A percentile compares a stretch with the other conserved stretches of the same genome.
These are phyloP conservation scores for Cryptus armator DNA, from an alignment of 2,888 invertebrate species.

Conservation along the genomic window DNA sequence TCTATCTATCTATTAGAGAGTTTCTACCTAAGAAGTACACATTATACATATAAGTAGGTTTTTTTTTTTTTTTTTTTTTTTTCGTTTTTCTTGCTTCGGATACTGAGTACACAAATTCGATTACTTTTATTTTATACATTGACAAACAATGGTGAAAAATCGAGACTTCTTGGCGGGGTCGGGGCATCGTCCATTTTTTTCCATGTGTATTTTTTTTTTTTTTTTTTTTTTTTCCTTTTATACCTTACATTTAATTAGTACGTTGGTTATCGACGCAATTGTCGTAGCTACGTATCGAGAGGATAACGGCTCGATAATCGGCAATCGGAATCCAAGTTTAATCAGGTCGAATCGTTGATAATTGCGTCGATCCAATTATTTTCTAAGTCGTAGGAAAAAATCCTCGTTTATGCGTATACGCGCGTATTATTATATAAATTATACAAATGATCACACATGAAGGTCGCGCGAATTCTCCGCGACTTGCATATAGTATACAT, in stretches of 20 bases:
- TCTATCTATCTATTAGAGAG: conserved; percentile 79
- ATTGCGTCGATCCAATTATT: conserved; percentile 46
- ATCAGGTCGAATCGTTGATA: conserved; percentile 13
- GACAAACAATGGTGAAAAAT: conserved; percentile 66
- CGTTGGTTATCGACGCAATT: conserved; percentile 45
- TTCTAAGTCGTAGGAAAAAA: conserved; percentile 57
- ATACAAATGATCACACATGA: conserved; percentile 67
- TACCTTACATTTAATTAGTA: conserved; percentile 39
- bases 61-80: conserved; percentile 71
- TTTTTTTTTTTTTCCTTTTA: conserved; percentile 6
- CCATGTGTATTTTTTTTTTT: conserved; percentile 11
- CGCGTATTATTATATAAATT: conserved; percentile 60
- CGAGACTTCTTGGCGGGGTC: conserved; percentile 18
- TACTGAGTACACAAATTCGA: conserved; percentile 79
- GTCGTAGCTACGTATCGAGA: background rate
- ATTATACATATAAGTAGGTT: conserved; percentile 75
- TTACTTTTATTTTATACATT: conserved; percentile 47
- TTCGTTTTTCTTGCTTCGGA: conserved; percentile 71
- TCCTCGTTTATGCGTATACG: conserved; percentile 58
- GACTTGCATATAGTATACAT: conserved; percentile 55
- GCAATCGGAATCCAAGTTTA: conserved; percentile 1
- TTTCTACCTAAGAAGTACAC: conserved; percentile 83
- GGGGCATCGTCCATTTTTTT: conserved; percentile 24
- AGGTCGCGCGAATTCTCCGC: conserved; percentile 57
- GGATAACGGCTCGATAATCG: background rate